Conservation (phyloP, 2,113 vertebrate species). For the Rhipidura dahli region DNA sequence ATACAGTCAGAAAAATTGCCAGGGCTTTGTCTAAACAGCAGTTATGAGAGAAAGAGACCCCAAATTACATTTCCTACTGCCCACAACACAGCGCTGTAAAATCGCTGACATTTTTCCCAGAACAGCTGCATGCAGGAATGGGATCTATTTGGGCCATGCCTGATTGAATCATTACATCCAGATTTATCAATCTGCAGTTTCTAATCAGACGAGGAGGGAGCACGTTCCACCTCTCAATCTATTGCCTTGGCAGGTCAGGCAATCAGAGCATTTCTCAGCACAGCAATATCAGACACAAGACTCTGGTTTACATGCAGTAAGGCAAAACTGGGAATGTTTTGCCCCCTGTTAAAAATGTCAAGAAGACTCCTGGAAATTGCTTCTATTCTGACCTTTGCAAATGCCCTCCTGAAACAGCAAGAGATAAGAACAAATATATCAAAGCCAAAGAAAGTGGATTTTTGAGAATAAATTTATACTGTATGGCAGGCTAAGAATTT, state of each 20-base stretch:
- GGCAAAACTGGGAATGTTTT: background rate
- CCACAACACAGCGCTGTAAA: background rate
- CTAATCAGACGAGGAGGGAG: background rate
- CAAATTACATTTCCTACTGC: background rate
- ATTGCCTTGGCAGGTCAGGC: constrained; percentile 18
- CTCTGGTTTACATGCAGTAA: background rate
- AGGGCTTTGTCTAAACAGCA: background rate
- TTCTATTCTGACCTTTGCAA: constrained; percentile 12
- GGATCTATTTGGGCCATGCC: background rate
- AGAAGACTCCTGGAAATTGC: background rate
- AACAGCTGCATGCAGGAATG: background rate
- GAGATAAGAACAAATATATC: background rate
- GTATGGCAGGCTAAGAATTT: background rate
- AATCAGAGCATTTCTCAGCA: background rate
- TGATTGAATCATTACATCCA: constrained; percentile 12
- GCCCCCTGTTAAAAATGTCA: background rate
- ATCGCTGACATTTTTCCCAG: constrained; percentile 11
- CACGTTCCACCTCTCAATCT: background rate
- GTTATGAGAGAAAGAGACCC: background rate
- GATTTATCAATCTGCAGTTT: constrained; percentile 30
- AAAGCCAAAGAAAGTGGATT: background rate
- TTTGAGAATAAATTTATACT: background rate
- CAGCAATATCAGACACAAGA: background rate
- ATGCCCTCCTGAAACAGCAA: background rate
- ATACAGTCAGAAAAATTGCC: background rate